Conservation (phyloP, 2,888 invertebrate genomes). For the Therioaphis trifolii region DNA sequence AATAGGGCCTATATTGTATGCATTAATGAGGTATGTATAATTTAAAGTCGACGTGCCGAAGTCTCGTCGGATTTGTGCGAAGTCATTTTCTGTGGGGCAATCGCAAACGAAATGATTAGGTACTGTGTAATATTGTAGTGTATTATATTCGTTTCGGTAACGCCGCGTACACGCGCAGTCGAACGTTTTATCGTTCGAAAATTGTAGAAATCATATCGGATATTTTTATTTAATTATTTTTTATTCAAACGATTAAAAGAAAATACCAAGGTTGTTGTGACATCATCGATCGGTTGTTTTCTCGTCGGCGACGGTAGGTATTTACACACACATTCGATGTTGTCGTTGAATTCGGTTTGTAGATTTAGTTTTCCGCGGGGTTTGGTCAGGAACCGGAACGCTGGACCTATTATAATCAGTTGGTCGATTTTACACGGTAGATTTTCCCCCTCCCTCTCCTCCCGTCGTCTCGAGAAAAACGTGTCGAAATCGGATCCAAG, state of each 20-base stretch:
- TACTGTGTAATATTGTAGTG: too few relatives aligned
- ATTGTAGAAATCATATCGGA: not conserved
- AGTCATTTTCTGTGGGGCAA: too few relatives aligned
- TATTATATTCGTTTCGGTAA: too few relatives aligned
- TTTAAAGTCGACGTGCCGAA: too few relatives aligned
- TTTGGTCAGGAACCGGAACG: slow-evolving; percentile 41
- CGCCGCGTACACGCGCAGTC: too few relatives aligned
- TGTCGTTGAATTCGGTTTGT: slow-evolving; percentile 6
- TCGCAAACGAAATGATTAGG: too few relatives aligned
- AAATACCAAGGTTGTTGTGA: not conserved
- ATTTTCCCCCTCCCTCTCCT: not conserved
- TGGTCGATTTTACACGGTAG: slow-evolving; percentile 32
- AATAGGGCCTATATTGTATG: too few relatives aligned
- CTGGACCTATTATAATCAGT: slow-evolving; percentile 20
- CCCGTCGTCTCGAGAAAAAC: slow-evolving; percentile 18
- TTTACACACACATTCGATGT: slow-evolving; percentile 19
- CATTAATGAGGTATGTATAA: too few relatives aligned
- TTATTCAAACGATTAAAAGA: too few relatives aligned
- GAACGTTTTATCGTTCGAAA: not conserved
- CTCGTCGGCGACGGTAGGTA: not conserved
- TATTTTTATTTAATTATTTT: not conserved
- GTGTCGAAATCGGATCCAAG: slow-evolving; percentile 35
- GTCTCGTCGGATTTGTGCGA: too few relatives aligned
- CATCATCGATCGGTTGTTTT: not conserved
- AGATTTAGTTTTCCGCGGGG: slow-evolving; percentile 19